These are phyloP conservation scores for Bellardia bayeri DNA, from an alignment of 2,888 invertebrate species.

Conservation along the genomic window DNA sequence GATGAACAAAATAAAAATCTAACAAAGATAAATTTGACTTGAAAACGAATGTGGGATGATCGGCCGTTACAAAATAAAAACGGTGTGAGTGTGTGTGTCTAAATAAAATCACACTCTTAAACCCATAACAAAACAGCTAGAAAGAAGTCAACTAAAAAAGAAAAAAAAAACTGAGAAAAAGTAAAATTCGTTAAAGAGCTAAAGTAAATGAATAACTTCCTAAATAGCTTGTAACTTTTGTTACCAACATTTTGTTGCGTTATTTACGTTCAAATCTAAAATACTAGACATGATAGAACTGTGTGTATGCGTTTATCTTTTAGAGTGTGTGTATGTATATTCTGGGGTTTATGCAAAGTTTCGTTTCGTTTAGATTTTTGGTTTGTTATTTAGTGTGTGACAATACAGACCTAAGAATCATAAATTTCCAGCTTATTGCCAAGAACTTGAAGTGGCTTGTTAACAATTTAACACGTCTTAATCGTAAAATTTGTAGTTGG, in stretches of 20 bases:
- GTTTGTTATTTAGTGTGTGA: constrained; percentile 58
- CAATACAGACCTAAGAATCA: constrained; percentile 74
- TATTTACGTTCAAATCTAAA: constrained; percentile 50
- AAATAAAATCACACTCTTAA: not conserved
- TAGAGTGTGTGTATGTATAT: not conserved
- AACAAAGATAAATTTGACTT: constrained; percentile 45
- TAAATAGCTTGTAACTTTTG: constrained; percentile 68
- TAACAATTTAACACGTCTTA: constrained; percentile 85
- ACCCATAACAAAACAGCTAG: not conserved
- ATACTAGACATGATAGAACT: constrained; percentile 44
- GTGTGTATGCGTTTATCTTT: not conserved
- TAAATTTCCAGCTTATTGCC: constrained; percentile 84
- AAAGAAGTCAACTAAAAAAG: constrained; percentile 20
- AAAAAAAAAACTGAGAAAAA: not conserved
- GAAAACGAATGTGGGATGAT: constrained; percentile 53
- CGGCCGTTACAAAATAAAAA: constrained; percentile 22
- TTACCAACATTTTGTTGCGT: constrained; percentile 54
- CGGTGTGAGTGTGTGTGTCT: not conserved
- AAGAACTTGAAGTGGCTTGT: constrained; percentile 84
- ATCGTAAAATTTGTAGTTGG: constrained; percentile 83
- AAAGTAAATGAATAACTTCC: constrained; percentile 74
- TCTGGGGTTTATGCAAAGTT: constrained; percentile 29
- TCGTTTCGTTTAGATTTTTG: constrained; percentile 11
- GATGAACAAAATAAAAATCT: constrained; percentile 37
- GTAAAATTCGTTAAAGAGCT: constrained; percentile 14